Conservation (phyloP, 2,888 invertebrate species). For the Eurytoma californica region DNA sequence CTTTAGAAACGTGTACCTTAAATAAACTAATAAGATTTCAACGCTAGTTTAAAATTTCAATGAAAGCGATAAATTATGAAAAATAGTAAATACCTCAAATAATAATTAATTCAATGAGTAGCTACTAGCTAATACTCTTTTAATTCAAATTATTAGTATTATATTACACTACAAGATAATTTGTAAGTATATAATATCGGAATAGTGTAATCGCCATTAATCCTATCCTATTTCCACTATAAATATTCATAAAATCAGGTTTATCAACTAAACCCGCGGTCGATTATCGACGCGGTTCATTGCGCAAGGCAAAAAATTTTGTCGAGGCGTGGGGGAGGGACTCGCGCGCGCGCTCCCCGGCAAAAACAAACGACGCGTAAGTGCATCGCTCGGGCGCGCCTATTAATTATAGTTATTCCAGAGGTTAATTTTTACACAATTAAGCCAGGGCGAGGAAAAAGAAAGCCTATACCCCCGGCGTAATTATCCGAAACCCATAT, state of each 20-base stretch:
- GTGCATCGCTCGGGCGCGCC: not conserved
- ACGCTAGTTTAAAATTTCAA: no score
- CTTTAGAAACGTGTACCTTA: no score
- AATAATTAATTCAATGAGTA: no score
- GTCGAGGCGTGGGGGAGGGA: not conserved
- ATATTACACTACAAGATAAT: no score
- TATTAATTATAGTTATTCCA: conserved; percentile 31
- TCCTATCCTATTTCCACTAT: not conserved
- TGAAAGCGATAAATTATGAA: no score
- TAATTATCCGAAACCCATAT: conserved; percentile 52
- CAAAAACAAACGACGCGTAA: not conserved
- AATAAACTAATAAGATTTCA: no score
- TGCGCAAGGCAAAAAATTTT: not conserved
- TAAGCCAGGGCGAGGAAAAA: conserved; percentile 18
- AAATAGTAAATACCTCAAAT: no score
- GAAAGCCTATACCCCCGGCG: conserved; percentile 13
- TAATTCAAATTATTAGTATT: no score
- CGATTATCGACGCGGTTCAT: not conserved
- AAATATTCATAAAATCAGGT: not conserved
- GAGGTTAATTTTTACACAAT: conserved; percentile 35
- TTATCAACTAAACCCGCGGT: not conserved
- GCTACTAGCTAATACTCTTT: no score
- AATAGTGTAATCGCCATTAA: no score
- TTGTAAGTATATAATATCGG: no score
- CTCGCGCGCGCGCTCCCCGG: not conserved